phyloP scores from a whole-genome alignment of 2,113 vertebrate genomes.

The Python bivittatus region DNA sequence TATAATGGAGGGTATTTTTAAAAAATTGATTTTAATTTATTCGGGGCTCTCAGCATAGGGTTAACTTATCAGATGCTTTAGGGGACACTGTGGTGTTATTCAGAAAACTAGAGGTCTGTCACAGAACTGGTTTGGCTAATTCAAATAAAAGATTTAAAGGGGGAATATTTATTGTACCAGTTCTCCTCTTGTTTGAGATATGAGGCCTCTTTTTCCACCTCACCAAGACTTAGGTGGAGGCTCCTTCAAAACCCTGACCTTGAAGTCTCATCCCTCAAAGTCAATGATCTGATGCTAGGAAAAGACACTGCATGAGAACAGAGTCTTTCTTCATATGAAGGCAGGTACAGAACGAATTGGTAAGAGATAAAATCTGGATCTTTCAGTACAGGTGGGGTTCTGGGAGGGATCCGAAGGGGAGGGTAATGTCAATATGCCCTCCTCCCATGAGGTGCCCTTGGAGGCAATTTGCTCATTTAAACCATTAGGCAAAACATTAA shows the following conservation, averaged over 20 bases:
- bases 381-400: background rate
- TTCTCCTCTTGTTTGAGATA: background rate
- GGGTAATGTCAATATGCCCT: background rate
- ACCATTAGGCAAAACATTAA: background rate
- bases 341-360: background rate
- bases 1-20: background rate
- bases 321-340: background rate
- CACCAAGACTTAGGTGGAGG: background rate
- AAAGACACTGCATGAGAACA: background rate
- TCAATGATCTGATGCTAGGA: background rate
- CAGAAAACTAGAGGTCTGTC: background rate
- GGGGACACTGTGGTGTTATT: background rate
- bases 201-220: background rate
- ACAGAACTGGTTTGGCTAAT: background rate
- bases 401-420: background rate
- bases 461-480: background rate
- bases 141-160: background rate
- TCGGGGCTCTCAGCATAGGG: background rate
- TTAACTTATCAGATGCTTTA: background rate
- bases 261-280: background rate
- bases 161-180: background rate
- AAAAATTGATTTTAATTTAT: background rate
- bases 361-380: background rate
- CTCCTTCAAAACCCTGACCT: background rate
- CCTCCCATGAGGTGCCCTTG: background rate